Evolutionary conservation across 2,797 vertebrate species (phyloP).

Genomic region (Percopsis omiscomaycus): DNA sequence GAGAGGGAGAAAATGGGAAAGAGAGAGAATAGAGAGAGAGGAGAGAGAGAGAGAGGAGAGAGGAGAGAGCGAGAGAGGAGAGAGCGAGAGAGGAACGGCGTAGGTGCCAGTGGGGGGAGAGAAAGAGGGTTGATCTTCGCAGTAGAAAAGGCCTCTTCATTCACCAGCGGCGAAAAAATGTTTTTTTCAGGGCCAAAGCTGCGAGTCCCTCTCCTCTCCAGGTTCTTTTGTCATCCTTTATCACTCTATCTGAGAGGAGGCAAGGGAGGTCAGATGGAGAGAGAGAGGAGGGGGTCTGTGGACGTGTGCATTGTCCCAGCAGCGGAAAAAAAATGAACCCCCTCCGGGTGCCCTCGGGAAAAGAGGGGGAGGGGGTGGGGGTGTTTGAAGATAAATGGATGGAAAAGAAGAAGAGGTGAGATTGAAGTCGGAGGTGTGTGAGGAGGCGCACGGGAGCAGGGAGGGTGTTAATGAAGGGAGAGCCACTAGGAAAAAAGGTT

Average conservation of each 20-base stretch:
- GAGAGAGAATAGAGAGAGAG: constrained; percentile 3
- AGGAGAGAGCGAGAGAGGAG: constrained; percentile 53
- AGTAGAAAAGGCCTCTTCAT: constrained; percentile 67
- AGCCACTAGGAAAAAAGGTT: constrained; percentile 59
- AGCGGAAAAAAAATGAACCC: constrained; percentile 73
- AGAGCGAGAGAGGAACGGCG: constrained; percentile 43
- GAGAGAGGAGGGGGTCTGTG: constrained; percentile 21
- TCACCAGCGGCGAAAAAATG: constrained; percentile 60
- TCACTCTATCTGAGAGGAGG: constrained; percentile 74
- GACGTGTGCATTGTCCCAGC: constrained; percentile 69
- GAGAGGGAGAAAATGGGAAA: constrained; percentile 14
- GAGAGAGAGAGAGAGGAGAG: constrained; percentile 29
- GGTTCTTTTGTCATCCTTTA: constrained; percentile 83
- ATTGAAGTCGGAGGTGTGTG: constrained; percentile 80
- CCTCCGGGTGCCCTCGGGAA: constrained; percentile 58
- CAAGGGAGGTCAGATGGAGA: constrained; percentile 22
- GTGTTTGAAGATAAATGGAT: constrained; percentile 50
- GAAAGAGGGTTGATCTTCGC: constrained; percentile 70
- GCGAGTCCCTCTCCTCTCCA: constrained; percentile 63
- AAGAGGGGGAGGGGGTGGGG: constrained; percentile 27
- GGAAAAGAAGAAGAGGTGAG: constrained; percentile 60
- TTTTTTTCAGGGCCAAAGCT: constrained; percentile 62
- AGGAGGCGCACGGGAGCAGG: constrained; percentile 67
- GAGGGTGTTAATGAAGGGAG: constrained; percentile 72
- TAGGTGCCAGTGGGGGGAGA: constrained; percentile 58